A percentile compares a stretch with the other conserved stretches of the same genome.
These are phyloP conservation scores for Aviceda cuculoides DNA, from an alignment of 2,797 vertebrate species.

Conservation along the genomic window DNA sequence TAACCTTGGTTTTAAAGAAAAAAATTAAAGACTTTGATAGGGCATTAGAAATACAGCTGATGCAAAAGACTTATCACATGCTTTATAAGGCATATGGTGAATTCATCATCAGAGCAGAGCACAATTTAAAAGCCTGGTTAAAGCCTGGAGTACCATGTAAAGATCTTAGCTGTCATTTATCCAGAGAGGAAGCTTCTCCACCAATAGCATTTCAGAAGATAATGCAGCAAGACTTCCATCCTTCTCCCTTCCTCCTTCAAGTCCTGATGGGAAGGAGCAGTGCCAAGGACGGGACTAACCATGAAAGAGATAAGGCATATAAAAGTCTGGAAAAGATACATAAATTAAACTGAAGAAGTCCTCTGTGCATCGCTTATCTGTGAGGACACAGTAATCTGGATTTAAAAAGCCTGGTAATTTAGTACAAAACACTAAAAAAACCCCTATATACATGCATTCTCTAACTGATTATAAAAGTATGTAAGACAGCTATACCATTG, in stretches of 20 bases:
- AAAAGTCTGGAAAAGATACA: neutral
- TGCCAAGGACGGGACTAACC: neutral
- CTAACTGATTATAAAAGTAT: neutral
- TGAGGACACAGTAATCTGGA: neutral
- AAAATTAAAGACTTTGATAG: neutral
- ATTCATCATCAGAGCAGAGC: neutral
- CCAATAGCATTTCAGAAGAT: neutral
- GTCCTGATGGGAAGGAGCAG: neutral
- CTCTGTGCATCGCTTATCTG: neutral
- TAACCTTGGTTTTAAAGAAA: neutral
- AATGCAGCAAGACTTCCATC: neutral
- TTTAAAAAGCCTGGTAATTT: neutral
- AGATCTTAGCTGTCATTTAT: neutral
- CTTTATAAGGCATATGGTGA: neutral
- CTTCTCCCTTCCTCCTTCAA: neutral
- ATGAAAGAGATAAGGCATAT: neutral
- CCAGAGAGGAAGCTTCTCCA: neutral
- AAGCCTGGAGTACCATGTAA: neutral
- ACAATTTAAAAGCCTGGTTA: neutral
- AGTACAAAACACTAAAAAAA: neutral
- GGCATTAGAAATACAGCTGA: neutral
- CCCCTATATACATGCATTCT: neutral
- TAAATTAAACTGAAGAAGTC: neutral
- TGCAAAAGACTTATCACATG: neutral
- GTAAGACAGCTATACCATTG: neutral